These are phyloP conservation scores for Apoda limacodes DNA, from an alignment of 2,888 invertebrate genomes.

Conservation along the genomic window DNA sequence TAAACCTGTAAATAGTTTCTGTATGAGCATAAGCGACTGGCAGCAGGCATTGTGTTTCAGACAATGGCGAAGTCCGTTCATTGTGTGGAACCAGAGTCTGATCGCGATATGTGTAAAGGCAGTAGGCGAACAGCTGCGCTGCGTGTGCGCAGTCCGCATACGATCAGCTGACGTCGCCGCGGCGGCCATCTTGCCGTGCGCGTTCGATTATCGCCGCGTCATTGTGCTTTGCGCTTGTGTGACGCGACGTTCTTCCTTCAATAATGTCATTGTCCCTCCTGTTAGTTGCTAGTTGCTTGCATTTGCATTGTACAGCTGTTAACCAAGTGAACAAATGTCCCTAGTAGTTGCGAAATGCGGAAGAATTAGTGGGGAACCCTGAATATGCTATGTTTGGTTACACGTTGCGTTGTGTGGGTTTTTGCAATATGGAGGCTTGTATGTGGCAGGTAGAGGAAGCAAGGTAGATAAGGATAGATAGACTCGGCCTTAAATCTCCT, in stretches of 20 bases:
- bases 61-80: conserved; percentile 42
- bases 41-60: conserved; percentile 36
- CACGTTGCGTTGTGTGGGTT: too few relatives aligned
- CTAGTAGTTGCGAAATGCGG: conserved; percentile 37
- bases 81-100: conserved; percentile 39
- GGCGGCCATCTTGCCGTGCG: conserved; percentile 63
- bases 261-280: conserved; percentile 59
- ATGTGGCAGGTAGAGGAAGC: too few relatives aligned
- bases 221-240: conserved; percentile 31
- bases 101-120: conserved; percentile 37
- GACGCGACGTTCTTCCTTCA: conserved; percentile 46
- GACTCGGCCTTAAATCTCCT: too few relatives aligned
- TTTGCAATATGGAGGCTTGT: too few relatives aligned
- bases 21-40: too few relatives aligned
- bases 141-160: conserved; percentile 58
- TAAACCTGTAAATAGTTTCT: too few relatives aligned
- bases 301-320: conserved; percentile 32
- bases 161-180: conserved; percentile 58
- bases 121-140: conserved; percentile 41
- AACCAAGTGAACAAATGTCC: conserved; percentile 21
- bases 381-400: conserved; percentile 58
- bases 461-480: too few relatives aligned
- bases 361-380: conserved; percentile 48
- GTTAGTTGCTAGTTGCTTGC: conserved; percentile 24
- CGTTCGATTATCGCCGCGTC: conserved; percentile 55